phyloP scores from a whole-genome alignment of 2,797 vertebrate genomes.

The Capromys pilorides region DNA sequence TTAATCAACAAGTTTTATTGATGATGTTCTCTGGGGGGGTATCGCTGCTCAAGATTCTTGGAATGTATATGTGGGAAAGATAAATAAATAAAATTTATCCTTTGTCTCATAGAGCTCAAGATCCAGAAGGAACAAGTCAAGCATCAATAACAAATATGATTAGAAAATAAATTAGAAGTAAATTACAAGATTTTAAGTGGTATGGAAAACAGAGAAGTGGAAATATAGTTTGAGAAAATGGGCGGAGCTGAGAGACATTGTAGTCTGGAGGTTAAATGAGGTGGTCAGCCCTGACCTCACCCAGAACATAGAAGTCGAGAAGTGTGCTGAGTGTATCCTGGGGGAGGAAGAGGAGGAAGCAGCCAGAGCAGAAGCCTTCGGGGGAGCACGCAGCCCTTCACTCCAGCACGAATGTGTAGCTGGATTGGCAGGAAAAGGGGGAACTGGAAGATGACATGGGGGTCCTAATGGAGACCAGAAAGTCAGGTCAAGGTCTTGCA shows the following conservation, averaged over 20 bases:
- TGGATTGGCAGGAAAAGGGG: background rate
- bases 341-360: background rate
- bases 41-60: background rate
- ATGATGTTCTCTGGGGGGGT: background rate
- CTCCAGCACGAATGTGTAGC: background rate
- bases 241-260: background rate
- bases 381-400: rapidly evolving
- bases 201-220: background rate
- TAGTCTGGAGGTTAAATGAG: background rate
- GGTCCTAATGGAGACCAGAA: background rate
- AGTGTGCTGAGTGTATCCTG: background rate
- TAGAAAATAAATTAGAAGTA: background rate
- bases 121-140: background rate
- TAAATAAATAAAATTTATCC: background rate
- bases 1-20: background rate
- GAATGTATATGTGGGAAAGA: background rate
- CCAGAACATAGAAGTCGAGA: background rate
- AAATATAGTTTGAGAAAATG: background rate
- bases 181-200: conserved; percentile 20
- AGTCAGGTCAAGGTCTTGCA: background rate
- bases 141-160: background rate
- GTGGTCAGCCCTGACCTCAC: background rate
- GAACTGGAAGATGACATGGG: background rate
- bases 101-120: background rate
- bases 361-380: background rate